A percentile compares a stretch with the other conserved stretches of the same genome.
Conservation (phyloP, 1,140 invertebrate genomes). For the Calliphora vicina region DNA sequence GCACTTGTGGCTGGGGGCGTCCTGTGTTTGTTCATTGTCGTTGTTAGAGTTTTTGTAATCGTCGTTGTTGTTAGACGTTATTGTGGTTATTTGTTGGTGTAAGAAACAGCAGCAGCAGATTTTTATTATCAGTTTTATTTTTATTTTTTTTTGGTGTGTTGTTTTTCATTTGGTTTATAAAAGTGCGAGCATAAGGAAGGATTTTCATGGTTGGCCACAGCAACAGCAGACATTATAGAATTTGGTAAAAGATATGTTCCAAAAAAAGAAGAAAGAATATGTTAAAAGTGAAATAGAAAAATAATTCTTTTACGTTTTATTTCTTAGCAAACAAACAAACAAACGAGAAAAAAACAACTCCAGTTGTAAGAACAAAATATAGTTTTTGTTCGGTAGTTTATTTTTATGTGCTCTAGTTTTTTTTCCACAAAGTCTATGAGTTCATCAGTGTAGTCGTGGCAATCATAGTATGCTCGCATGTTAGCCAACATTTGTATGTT, state of each 20-base stretch:
- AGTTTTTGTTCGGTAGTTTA: neutral
- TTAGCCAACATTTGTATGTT: neutral
- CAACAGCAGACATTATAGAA: neutral
- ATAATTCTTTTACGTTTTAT: neutral
- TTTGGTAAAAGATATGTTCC: neutral
- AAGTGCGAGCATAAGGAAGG: neutral
- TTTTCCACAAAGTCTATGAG: neutral
- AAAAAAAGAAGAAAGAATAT: neutral
- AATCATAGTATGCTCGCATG: neutral
- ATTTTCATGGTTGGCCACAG: neutral
- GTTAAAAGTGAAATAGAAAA: neutral
- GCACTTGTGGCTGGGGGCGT: constrained; percentile 72
- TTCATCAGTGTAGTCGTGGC: neutral
- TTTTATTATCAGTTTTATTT: neutral
- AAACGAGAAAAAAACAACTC: neutral
- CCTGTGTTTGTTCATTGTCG: constrained; percentile 56
- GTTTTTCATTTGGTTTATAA: neutral
- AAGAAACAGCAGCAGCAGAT: neutral
- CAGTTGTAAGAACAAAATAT: neutral
- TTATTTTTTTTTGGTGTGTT: neutral
- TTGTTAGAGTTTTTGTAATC: neutral
- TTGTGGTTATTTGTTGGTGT: neutral
- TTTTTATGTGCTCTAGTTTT: neutral
- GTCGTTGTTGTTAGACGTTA: neutral
- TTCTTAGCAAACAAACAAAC: neutral